Base-by-base conservation (phyloP, 2,888 invertebrate species). In the Acronicta leporina region DNA sequence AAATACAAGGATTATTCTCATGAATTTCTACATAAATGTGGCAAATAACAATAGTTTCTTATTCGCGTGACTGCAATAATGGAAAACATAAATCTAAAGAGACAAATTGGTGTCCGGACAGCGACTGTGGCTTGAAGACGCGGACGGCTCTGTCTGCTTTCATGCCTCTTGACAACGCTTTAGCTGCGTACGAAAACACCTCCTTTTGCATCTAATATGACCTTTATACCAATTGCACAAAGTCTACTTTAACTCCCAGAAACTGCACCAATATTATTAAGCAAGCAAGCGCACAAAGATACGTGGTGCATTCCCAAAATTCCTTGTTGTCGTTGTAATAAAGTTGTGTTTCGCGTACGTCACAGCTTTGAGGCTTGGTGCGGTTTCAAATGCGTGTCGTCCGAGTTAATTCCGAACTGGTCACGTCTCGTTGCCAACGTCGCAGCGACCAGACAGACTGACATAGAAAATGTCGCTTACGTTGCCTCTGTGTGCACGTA, bases 71-170 rank as follows among this genome's bases (percentile, higher is more conserved):
- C 82, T 81, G 83, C 83, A 84, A 85, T 89, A 90, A 91, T 91
- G 86, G 89, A 89, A 86, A 83, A 87, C 89, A 91, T 92, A 91
- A 92, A 92, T 92, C 89, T 89, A 83, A 79, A 83, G 85, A 88
- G 90, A 90, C 90, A 91, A 89, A 90, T 90, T 88, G 87, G 88
- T 87, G 85, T 85, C 84, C 82, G 83, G 83, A 86, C 84, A 82
- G 83, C 72, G 81, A 81, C 86, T 84, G 86, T 62, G 82, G 81
- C 81, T 82, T 85, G 85, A 89, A 87, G 89, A 89, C 84, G 84
- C 79, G 84, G 84, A 86, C 84, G 82, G 57, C 58, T 81, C 80
- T 81, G 84, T 82, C 85, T 85, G 85, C 84, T 84, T 87, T 85
- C 87, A 83, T 89, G 84, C 82, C 82, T 87, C 88, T 86, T 87